Evolutionary conservation across 2,113 vertebrate species (phyloP), one percentile per base, ranked within the genome.

Genomic region (Gavia stellata): DNA sequence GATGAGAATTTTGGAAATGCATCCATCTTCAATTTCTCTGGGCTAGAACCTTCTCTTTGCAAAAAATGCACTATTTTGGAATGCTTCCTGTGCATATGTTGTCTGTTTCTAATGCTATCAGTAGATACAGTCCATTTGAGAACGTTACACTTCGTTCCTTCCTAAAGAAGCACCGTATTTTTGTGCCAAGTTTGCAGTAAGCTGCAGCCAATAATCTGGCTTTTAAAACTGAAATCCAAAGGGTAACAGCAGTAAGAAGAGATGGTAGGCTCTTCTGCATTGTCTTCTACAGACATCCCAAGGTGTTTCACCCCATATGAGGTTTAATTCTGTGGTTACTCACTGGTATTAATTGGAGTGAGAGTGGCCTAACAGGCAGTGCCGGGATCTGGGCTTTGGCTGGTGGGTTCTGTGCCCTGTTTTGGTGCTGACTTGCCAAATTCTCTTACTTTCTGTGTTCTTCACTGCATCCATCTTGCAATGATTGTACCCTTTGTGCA

Each of bases 111-210:
- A 82, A 79, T 92, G 62, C 73, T 92, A n/a, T 92, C 84, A 58
- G 96, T 75, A 87, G 92, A 63, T 75, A 42, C 89, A 87, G 95
- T 82, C 94, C 92, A 73, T 92, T 56, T 75, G 81, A 94, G 96
- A 94, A 96, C 58, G 38, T 94, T 68, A 95, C 58, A 44, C 78
- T 62, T 91, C 15, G 45, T 97, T 97, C 96, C 67, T 71, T 96
- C 89, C 81, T 83, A 45, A 95, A 87, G 97, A 94, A 75, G 91
- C 62, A 50, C 36, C 62, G 26, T 33, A 14, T 42, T 85, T 56
- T 4, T n/a, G 70, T 96, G 95, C 94, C 96, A 97, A 95, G 71
- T 86, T 94, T 96, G 62, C 84, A 70, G 59, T 66, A 82, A 85
- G 52, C 36, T 92, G 61, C 73, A 80, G 91, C 84, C 93, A 88